Percentiles rank a stretch among this genome's conserved stretches.
Evolutionary conservation across 2,888 invertebrate species (phyloP).

Genomic region (Aphodius sticticus): DNA sequence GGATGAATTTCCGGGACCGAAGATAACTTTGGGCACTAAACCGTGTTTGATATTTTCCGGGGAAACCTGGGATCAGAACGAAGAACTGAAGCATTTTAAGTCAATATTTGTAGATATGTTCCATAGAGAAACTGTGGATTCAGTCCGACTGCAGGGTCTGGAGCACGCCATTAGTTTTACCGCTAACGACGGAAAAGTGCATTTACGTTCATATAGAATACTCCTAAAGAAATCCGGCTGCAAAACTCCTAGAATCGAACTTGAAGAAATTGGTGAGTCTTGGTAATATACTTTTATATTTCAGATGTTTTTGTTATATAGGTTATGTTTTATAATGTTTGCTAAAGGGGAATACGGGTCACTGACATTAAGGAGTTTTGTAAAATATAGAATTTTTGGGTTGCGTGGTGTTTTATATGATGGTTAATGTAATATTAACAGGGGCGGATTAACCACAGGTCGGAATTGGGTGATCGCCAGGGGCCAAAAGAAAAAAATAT

Average conservation of each 20-base stretch:
- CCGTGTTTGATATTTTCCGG: constrained; percentile 94
- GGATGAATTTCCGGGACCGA: constrained; percentile 80
- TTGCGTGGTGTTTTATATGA: too few relatives aligned
- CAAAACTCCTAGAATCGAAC: constrained; percentile 87
- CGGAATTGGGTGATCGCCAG: too few relatives aligned
- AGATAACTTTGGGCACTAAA: constrained; percentile 74
- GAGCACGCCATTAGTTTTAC: constrained; percentile 95
- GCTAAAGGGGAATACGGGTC: too few relatives aligned
- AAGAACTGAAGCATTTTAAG: constrained; percentile 83
- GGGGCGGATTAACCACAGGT: too few relatives aligned
- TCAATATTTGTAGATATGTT: constrained; percentile 94
- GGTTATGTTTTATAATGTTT: background rate
- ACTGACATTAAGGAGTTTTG: background rate
- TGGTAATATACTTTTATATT: constrained; percentile 19
- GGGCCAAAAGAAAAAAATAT: too few relatives aligned
- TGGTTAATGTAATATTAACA: too few relatives aligned
- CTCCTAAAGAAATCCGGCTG: constrained; percentile 90
- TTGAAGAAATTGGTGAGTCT: constrained; percentile 83
- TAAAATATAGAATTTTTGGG: background rate
- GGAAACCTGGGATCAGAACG: constrained; percentile 84
- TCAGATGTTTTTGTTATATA: background rate
- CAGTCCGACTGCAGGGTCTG: constrained; percentile 88
- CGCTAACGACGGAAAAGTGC: constrained; percentile 77
- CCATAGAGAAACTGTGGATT: constrained; percentile 80
- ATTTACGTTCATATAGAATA: constrained; percentile 82